These are phyloP conservation scores for Corythornis vintsioides DNA, from an alignment of 2,113 vertebrate genomes.

Conservation along the genomic window DNA sequence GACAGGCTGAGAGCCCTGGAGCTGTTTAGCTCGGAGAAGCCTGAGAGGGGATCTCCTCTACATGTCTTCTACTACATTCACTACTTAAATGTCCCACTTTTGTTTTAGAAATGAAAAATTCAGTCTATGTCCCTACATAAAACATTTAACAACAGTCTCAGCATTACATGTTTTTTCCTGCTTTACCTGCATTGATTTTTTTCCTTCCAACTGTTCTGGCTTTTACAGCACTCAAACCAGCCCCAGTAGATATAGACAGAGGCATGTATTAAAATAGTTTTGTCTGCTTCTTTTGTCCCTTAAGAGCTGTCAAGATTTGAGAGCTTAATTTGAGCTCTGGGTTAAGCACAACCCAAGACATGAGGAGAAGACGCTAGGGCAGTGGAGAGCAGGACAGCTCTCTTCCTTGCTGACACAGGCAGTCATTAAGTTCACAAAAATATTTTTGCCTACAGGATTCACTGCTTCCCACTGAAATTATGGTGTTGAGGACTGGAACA, in stretches of 20 bases:
- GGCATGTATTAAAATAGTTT: not conserved
- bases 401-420: not conserved
- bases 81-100: accelerated
- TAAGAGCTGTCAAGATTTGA: not conserved
- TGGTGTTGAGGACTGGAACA: not conserved
- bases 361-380: accelerated
- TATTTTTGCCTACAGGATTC: not conserved
- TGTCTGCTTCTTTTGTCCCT: not conserved
- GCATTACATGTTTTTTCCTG: not conserved
- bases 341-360: not conserved
- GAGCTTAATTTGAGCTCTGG: not conserved
- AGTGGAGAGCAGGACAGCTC: not conserved
- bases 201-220: not conserved
- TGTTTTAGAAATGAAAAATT: not conserved
- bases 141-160: not conserved
- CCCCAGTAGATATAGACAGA: not conserved
- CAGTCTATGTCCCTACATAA: not conserved
- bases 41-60: not conserved
- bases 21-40: not conserved
- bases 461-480: not conserved
- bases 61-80: not conserved
- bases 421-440: not conserved
- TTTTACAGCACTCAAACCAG: not conserved
- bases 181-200: not conserved
- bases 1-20: not conserved